phyloP scores from a whole-genome alignment of 2,113 vertebrate genomes.

The Emberiza fucata region DNA sequence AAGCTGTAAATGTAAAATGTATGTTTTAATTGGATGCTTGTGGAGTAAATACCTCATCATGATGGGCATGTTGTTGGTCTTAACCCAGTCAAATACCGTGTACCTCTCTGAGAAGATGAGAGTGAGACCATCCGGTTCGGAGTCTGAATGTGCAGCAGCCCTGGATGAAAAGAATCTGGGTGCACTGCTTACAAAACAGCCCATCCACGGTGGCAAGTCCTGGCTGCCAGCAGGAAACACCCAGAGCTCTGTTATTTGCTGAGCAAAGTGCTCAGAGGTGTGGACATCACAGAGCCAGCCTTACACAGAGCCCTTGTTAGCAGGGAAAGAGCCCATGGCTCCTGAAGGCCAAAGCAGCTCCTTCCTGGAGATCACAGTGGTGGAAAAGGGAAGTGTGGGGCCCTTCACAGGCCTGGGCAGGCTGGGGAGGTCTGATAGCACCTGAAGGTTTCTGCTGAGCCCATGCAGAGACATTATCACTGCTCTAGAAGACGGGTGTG shows the following conservation, averaged over 20 bases:
- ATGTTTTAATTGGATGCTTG: not conserved
- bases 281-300: not conserved
- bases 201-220: not conserved
- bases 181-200: not conserved
- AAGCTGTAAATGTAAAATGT: not conserved
- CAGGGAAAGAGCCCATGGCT: not conserved
- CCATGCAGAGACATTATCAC: not conserved
- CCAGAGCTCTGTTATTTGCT: not conserved
- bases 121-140: not conserved
- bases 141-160: not conserved
- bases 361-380: not conserved
- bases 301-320: not conserved
- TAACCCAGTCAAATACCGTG: fast-evolving
- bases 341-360: not conserved
- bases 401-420: not conserved
- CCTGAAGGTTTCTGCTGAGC: not conserved
- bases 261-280: not conserved
- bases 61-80: not conserved
- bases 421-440: not conserved
- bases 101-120: not conserved
- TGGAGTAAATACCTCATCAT: not conserved
- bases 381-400: not conserved
- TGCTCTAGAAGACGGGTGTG: not conserved
- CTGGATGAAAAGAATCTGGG: not conserved
- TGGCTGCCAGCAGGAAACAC: not conserved